Base-by-base conservation (phyloP, 2,113 vertebrate species). In the Pavo muticus region DNA sequence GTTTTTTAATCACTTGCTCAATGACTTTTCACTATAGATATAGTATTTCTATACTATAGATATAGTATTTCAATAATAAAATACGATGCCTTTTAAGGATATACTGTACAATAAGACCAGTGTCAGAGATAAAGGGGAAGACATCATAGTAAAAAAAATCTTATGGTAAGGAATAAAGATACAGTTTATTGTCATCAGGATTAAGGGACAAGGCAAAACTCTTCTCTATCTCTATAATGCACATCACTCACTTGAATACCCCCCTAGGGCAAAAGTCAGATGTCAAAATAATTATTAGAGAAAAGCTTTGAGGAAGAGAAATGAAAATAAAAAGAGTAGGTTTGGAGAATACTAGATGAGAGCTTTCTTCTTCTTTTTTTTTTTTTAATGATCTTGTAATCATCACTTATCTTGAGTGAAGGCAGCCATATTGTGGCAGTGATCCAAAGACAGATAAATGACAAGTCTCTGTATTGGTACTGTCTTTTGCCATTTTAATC, bases 141-240 rank as follows among this genome's bases (percentile, higher is more conserved):
- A n/a, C 8, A 64, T 27, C 8, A 64, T 27, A 57, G 10, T 3
- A 57, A 87, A 84, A 89, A 90, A 90, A 47, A 67, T 6, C 19
- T 94, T 37, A 18, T 37, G 32, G 16, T 57, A 73, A 67, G 42
- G 70, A 88, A 65, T 45, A 61, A 69, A 82, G 68, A 88, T 14
- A 64, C 8, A 73, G 3, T 8, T 25, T 79, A 45, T 67, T 65
- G 3, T 84, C 87, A 48, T 88, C 72, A 91, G 64, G 60, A 86
- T 80, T 88, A 85, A 86, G 50, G 40, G 18, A 60, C 40, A 89
- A 68, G 60, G 81, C 50, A 90, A 91, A 74, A 5, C 7, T 35
- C 40, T 73, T 85, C 69, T 64, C 60, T 85, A 44, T 23, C 57
- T 93, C 93, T 80, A 88, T 93, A 94, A 90, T 68, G 18, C 45